These are phyloP conservation scores for Steromphala cineraria DNA, from an alignment of 2,888 invertebrate genomes.

Conservation along the genomic window DNA sequence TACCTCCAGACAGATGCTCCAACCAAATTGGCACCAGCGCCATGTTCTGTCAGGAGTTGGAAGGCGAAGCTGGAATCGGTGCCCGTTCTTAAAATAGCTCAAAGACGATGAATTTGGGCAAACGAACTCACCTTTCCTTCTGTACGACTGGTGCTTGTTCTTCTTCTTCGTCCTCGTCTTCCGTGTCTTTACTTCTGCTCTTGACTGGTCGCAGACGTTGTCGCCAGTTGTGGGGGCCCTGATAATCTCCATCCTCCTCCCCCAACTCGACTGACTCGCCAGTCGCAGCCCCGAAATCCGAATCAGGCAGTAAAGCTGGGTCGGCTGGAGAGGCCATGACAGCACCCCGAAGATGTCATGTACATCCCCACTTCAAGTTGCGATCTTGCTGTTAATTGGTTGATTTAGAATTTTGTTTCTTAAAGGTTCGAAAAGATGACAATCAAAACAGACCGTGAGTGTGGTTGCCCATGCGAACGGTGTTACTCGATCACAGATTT, in stretches of 20 bases:
- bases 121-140: neutral
- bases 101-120: constrained; percentile 13
- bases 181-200: neutral
- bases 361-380: constrained; percentile 1
- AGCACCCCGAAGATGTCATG: constrained; percentile 6
- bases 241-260: constrained; percentile 40
- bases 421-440: neutral
- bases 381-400: neutral
- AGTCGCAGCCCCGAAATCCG: constrained; percentile 4
- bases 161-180: neutral
- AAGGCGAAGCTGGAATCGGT: neutral
- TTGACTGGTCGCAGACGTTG: constrained; percentile 57
- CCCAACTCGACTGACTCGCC: neutral
- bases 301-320: constrained; percentile 5
- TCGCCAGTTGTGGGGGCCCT: constrained; percentile 67
- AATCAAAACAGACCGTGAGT: neutral
- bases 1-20: neutral
- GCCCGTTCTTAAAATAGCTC: constrained; percentile 9
- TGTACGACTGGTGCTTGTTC: neutral
- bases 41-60: constrained; percentile 4
- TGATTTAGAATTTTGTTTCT: neutral
- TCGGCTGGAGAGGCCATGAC: constrained; percentile 21
- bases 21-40: neutral
- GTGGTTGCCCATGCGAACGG: constrained; percentile 1
- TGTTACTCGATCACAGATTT: constrained; percentile 6